These are phyloP conservation scores for Sebastiscus tertius DNA, from an alignment of 2,797 vertebrate species.

Conservation along the genomic window DNA sequence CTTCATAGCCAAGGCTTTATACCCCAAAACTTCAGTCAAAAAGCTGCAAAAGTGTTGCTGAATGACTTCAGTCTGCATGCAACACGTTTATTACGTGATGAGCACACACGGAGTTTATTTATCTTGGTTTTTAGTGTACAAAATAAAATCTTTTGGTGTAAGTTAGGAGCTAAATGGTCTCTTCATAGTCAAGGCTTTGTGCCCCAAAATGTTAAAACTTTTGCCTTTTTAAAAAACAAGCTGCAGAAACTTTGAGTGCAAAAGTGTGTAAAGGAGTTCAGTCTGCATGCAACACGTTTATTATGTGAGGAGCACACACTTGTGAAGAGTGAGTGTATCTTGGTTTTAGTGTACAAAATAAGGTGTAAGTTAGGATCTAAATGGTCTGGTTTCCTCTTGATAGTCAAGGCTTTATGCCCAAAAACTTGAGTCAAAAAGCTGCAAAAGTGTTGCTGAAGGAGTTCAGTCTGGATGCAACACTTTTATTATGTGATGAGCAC, in stretches of 20 bases:
- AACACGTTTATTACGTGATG: too few species aligned
- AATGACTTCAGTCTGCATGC: neutral
- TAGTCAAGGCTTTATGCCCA: neutral
- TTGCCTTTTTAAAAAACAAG: neutral
- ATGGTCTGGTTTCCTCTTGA: neutral
- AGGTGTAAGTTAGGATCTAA: neutral
- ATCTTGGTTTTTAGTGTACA: too few species aligned
- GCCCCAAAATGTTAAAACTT: neutral
- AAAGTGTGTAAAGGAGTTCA: neutral
- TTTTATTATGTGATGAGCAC: neutral
- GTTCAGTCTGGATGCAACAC: constrained; percentile 11
- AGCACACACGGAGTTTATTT: too few species aligned
- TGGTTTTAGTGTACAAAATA: neutral
- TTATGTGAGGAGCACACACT: neutral
- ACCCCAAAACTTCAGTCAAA: neutral
- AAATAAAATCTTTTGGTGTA: neutral
- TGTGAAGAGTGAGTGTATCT: neutral
- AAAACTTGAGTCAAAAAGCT: too few species aligned
- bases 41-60: constrained; percentile 16
- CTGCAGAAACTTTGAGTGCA: constrained; percentile 24
- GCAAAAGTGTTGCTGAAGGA: too few species aligned
- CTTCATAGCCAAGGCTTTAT: too few species aligned
- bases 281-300: constrained; percentile 13
- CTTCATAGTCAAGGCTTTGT: too few species aligned
- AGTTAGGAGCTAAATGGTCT: too few species aligned